Evolutionary conservation across 1,140 invertebrate genomes (phyloP), one percentile per base, ranked within the genome.

Genomic region (Heliconius eleuchia): DNA sequence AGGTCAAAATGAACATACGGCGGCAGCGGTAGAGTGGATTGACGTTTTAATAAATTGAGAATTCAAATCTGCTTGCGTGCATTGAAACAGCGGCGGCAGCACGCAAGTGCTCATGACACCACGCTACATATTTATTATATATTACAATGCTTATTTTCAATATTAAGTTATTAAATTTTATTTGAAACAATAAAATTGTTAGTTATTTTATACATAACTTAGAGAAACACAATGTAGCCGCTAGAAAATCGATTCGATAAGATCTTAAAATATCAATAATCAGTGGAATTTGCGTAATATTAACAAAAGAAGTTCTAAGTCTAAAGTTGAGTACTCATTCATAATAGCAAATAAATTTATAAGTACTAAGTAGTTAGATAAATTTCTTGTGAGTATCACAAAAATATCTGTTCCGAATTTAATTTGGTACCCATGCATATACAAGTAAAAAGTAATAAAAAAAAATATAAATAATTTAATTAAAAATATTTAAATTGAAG

Each of bases 41-140:
- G 76, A 77, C 57, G 71, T 78, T 78, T 77, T 81, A 78, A 81
- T 77, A 78, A 81, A 81, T 81, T 78, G 73, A 75, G 76, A 74
- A 85, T 84, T 84, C 82, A 85, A 88, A 87, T 88, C 87, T 83
- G 85, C 76, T 92, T 85, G 88, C 87, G 86, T 89, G 86, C 78
- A 52, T 42, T 81, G 82, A 83, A 78, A 81, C 80, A 77, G 72
- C 79, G 80, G 84, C 81, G 85, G 74, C 78, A 84, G 83, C 87
- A 89, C 86, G 88, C 88, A 84, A 88, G 76, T 84, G 77, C 73
- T 77, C 84, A 82, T 80, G 83, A 84, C 84, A 85, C 72, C 78
- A 77, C 74, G 42, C 82, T 83, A 78, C 76, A 80, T 82, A 72
- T 74, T 80, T 57, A 82, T 66, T 37, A 71, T 18, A 74, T 52